Evolutionary conservation across 2,797 vertebrate species (phyloP).

Genomic region (Denticeps clupeoides): DNA sequence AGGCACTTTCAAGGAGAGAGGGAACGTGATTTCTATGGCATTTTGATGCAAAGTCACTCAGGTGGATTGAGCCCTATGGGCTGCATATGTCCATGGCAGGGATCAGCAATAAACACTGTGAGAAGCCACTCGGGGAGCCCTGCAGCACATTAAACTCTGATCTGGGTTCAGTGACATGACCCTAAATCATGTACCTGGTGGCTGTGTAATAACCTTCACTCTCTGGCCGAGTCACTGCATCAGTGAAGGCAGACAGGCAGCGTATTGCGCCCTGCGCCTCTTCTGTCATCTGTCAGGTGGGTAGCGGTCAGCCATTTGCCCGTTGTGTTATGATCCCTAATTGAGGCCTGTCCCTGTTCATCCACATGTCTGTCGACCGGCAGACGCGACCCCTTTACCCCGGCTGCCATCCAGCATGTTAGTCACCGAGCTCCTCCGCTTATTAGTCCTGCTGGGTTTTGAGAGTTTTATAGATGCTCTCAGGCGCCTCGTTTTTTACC

Average conservation of each 20-base stretch:
- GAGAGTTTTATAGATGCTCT: conserved; percentile 31
- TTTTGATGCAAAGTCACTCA: conserved; percentile 19
- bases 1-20: too few species aligned
- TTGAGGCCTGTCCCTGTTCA: conserved; percentile 22
- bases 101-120: too few species aligned
- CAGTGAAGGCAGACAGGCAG: background rate
- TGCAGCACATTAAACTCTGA: too few species aligned
- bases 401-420: conserved; percentile 19
- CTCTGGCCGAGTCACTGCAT: too few species aligned
- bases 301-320: background rate
- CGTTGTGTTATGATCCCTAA: conserved; percentile 22
- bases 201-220: background rate
- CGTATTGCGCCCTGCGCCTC: too few species aligned
- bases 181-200: too few species aligned
- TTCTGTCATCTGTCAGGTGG: background rate
- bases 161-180: background rate
- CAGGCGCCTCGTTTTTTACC: conserved; percentile 18
- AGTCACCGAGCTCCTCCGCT: conserved; percentile 17
- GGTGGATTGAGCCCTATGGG: background rate
- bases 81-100: background rate
- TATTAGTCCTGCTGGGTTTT: conserved; percentile 39
- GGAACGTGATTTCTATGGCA: conserved; percentile 23
- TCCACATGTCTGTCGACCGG: conserved; percentile 15
- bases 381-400: conserved; percentile 33
- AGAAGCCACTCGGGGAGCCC: too few species aligned